These are phyloP conservation scores for Phataginus tricuspis DNA, from an alignment of 2,797 vertebrate species.

Conservation along the genomic window DNA sequence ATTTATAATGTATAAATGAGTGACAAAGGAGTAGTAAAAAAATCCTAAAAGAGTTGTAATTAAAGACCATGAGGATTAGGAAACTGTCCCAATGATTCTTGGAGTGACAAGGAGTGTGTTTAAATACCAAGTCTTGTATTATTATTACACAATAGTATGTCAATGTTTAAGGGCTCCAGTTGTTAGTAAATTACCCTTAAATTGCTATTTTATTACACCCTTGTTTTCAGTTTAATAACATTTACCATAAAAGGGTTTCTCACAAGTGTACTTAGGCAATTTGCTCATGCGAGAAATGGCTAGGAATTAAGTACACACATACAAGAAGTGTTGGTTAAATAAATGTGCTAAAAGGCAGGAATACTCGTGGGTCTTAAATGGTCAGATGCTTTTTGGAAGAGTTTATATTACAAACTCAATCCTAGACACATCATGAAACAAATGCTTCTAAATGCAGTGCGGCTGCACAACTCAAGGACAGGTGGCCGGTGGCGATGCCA, in stretches of 20 bases:
- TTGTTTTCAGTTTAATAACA: slow-evolving; percentile 81
- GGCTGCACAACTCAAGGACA: not conserved
- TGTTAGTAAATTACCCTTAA: slow-evolving; percentile 81
- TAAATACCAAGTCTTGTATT: slow-evolving; percentile 70
- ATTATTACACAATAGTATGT: slow-evolving; percentile 46
- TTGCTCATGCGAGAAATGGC: slow-evolving; percentile 69
- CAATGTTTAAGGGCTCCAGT: slow-evolving; percentile 72
- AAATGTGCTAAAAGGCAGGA: not conserved
- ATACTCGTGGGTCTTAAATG: not conserved
- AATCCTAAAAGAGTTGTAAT: slow-evolving; percentile 62
- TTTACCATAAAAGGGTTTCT: slow-evolving; percentile 77
- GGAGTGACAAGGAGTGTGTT: slow-evolving; percentile 54
- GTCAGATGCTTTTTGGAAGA: slow-evolving; percentile 34
- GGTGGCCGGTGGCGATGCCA: not conserved
- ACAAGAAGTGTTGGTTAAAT: slow-evolving; percentile 28
- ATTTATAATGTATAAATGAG: slow-evolving; percentile 65
- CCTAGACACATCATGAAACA: not conserved
- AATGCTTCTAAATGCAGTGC: slow-evolving; percentile 33
- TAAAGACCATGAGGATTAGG: slow-evolving; percentile 68
- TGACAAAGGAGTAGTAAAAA: slow-evolving; percentile 60
- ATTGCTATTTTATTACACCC: slow-evolving; percentile 81
- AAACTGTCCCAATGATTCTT: slow-evolving; percentile 63
- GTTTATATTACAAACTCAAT: slow-evolving; percentile 14
- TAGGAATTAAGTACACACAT: slow-evolving; percentile 49
- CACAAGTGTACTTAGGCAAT: slow-evolving; percentile 80